phyloP scores from a whole-genome alignment of 2,113 vertebrate species.

The Prionailurus viverrinus region DNA sequence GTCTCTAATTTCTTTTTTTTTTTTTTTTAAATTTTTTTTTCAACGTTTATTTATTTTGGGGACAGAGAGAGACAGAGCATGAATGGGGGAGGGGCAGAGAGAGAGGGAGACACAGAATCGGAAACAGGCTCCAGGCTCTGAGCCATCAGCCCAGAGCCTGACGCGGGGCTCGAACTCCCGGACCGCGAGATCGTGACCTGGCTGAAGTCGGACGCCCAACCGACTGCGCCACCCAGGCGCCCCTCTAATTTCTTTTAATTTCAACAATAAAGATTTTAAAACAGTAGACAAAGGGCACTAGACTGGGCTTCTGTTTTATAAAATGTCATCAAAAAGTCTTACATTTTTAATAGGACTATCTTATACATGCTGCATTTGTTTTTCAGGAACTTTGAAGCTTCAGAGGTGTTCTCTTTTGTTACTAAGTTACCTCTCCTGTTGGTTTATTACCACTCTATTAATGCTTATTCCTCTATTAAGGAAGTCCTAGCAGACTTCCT shows the following conservation, averaged over 20 bases:
- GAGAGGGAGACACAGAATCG: too few relatives aligned
- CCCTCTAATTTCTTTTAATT: conserved; percentile 81
- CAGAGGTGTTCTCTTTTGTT: conserved; percentile 74
- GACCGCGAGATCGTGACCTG: too few relatives aligned
- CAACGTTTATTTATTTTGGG: too few relatives aligned
- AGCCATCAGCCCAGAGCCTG: too few relatives aligned
- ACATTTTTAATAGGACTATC: conserved; percentile 57
- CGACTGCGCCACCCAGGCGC: too few relatives aligned
- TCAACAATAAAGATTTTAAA: conserved; percentile 81
- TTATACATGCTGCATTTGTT: conserved; percentile 33
- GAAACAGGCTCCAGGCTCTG: too few relatives aligned
- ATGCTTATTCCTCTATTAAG: too few relatives aligned
- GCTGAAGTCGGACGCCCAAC: too few relatives aligned
- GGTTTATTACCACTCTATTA: conserved; percentile 81
- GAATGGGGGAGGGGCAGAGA: too few relatives aligned
- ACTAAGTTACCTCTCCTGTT: conserved; percentile 67
- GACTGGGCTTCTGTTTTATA: conserved; percentile 51
- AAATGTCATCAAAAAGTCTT: conserved; percentile 12
- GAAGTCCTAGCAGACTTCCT: conserved; percentile 26
- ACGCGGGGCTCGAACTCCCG: too few relatives aligned
- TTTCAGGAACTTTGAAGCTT: conserved; percentile 66
- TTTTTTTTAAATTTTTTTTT: too few relatives aligned
- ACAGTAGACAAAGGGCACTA: conserved; percentile 69
- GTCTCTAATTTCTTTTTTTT: conserved; percentile 80
- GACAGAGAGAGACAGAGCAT: too few relatives aligned